These are phyloP conservation scores for Eretmocerus hayati DNA, from an alignment of 2,888 invertebrate species.

Conservation along the genomic window DNA sequence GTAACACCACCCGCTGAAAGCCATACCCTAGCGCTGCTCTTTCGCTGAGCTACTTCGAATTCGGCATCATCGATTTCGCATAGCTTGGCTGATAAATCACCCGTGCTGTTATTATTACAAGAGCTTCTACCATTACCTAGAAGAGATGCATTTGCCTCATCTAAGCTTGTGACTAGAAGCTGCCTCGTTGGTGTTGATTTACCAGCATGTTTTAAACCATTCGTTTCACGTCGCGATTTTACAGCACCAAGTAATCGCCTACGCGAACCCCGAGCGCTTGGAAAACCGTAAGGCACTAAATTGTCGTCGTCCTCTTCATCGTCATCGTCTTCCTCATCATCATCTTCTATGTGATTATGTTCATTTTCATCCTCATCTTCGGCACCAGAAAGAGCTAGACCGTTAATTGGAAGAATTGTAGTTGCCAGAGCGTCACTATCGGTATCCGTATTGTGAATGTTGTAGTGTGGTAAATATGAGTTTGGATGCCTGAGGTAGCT, in stretches of 20 bases:
- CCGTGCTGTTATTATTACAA: constrained; percentile 74
- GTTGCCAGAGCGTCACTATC: constrained; percentile 50
- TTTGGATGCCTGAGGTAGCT: constrained; percentile 78
- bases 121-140: too few relatives aligned
- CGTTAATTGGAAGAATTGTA: constrained; percentile 42
- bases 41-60: constrained; percentile 53
- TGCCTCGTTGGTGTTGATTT: too few relatives aligned
- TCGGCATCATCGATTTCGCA: constrained; percentile 92
- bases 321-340: constrained; percentile 32
- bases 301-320: constrained; percentile 44
- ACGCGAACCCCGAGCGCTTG: constrained; percentile 45
- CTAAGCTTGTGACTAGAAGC: constrained; percentile 65
- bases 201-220: too few relatives aligned
- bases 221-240: constrained; percentile 56
- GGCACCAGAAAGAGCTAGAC: constrained; percentile 36
- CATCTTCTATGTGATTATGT: constrained; percentile 38
- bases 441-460: constrained; percentile 58
- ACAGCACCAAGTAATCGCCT: constrained; percentile 40
- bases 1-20: constrained; percentile 45
- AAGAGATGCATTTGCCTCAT: constrained; percentile 69
- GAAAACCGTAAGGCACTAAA: constrained; percentile 51
- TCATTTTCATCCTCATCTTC: constrained; percentile 43
- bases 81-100: constrained; percentile 79
- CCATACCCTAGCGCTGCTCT: constrained; percentile 44
- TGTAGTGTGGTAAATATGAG: constrained; percentile 70